Base-by-base conservation (phyloP, 2,888 invertebrate species). In the Andrena camellia region DNA sequence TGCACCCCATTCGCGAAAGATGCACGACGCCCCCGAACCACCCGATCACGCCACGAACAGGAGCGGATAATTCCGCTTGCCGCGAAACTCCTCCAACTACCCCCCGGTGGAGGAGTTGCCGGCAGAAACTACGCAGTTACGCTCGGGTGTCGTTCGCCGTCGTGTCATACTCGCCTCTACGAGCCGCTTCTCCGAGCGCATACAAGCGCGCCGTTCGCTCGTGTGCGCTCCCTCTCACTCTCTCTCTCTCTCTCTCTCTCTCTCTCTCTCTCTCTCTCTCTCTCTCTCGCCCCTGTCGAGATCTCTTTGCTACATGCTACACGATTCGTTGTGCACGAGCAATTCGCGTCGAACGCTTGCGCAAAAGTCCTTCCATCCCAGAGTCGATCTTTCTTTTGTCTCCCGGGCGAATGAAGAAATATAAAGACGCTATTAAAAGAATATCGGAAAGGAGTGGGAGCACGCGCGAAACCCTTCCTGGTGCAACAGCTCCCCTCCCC, bases 81-180 rank as follows among this genome's bases (percentile, higher is more conserved):
- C 26, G 52, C 52, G 57, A 29, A 57, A 59, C 74, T 48, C 6
- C 64, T 29, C 52, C 75, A 81, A 74, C 86, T 76, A 83, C 88
- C 88, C 89, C 83, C 79, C 57, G 26, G 57, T 23, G 57, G 78
- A 71, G 74, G 68, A 86, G 85, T 64, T 67, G 69, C 71, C 63
- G 79, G 88, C 89, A 88, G 91, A 90, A 92, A 92, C 93, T 92
- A 92, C 92, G 92, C 92, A 92, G 92, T 92, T 93, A 91, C 91
- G 87, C 86, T 90, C 89, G 90, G 88, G 90, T 91, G 90, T 90
- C 90, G 90, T 83, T 85, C 78, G 17, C 4, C 20, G 80, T 77
- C 81, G 83, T 86, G 89, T 89, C 89, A 85, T 83, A 89, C 89
- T 86, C 84, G 90, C 79, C 82, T 88, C 79, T 73, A 72, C 85